Evolutionary conservation across 1,140 invertebrate genomes (phyloP).

Genomic region (Dufourea novaeangliae): DNA sequence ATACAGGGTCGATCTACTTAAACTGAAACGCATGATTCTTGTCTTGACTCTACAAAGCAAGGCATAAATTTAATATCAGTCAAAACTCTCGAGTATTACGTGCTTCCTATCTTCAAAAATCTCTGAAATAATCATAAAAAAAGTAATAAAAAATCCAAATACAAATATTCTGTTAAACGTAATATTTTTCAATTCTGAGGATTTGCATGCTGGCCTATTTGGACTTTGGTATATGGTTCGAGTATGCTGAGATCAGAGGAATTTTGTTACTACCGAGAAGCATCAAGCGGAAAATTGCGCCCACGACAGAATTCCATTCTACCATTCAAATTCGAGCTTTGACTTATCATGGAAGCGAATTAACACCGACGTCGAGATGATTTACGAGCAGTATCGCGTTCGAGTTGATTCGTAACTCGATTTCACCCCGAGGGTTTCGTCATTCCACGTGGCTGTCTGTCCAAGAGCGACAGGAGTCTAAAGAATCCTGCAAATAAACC

Average conservation of each 20-base stretch:
- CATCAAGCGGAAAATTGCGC: neutral
- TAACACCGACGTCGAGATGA: neutral
- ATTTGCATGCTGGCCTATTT: too few species aligned
- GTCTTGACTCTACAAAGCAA: too few species aligned
- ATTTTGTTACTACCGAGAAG: neutral
- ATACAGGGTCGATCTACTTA: neutral
- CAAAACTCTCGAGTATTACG: too few species aligned
- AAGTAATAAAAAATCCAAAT: too few species aligned
- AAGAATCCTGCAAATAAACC: neutral
- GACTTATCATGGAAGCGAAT: neutral
- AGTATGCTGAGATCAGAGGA: neutral
- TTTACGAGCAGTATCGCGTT: neutral
- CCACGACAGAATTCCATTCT: neutral
- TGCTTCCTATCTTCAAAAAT: too few species aligned
- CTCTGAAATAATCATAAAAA: too few species aligned
- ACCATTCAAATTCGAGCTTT: neutral
- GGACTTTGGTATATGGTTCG: too few species aligned
- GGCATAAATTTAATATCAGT: neutral
- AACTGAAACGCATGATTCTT: neutral
- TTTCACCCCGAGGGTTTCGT: neutral
- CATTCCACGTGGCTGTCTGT: neutral
- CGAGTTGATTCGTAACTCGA: neutral
- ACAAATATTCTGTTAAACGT: too few species aligned
- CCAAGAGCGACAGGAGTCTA: fast-evolving
- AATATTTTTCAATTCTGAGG: too few species aligned